Conservation (phyloP, 64 coral and sea anemone genomes). For the Montipora capricornis region DNA sequence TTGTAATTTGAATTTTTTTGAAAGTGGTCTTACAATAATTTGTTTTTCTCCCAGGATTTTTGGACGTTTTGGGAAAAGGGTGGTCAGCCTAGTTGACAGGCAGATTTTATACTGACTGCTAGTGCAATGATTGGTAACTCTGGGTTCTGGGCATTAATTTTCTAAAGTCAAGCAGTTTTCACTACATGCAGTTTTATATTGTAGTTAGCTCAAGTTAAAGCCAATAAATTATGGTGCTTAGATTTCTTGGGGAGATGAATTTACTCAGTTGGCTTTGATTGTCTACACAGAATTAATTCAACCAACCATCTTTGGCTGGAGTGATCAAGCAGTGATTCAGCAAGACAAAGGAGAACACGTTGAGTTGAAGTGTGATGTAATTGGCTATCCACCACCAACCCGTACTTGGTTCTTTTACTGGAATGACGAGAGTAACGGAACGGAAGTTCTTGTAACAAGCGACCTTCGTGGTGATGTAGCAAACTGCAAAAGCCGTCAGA, state of each 20-base stretch:
- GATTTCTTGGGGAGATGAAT: not conserved
- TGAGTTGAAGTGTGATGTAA: conserved; percentile 7
- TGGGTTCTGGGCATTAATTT: too few species aligned
- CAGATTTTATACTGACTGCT: too few species aligned
- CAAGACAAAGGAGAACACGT: not conserved
- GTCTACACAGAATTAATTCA: not conserved
- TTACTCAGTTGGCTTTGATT: not conserved
- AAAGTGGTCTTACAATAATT: too few species aligned
- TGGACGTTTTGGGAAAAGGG: too few species aligned
- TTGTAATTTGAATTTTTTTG: too few species aligned
- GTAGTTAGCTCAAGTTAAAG: too few species aligned
- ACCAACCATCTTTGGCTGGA: conserved; percentile 16
- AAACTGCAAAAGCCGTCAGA: not conserved
- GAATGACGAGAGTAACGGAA: not conserved
- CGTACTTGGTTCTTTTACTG: conserved; percentile 16
- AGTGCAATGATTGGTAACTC: too few species aligned
- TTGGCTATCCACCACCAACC: conserved; percentile 23
- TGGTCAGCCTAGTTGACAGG: too few species aligned
- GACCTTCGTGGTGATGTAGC: not conserved
- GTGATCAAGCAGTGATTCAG: not conserved
- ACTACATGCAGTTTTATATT: too few species aligned
- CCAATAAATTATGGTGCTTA: too few species aligned
- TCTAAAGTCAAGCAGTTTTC: too few species aligned
- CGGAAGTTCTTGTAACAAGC: not conserved
- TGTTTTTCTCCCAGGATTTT: too few species aligned